phyloP scores from a whole-genome alignment of 2,888 invertebrate species.

The Synergus laeviventris region DNA sequence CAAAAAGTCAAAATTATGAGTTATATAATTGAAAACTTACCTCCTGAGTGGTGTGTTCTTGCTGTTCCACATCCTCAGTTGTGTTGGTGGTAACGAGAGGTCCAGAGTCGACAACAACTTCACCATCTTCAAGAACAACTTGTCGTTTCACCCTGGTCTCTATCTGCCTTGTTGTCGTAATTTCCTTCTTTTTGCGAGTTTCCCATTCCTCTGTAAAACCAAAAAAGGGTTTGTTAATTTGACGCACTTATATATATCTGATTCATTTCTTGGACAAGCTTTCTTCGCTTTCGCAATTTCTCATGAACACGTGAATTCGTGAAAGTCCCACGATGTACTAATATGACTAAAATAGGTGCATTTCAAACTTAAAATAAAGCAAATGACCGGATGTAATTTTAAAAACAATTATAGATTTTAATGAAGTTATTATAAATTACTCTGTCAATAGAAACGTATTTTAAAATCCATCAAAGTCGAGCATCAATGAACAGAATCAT shows the following conservation, averaged over 20 bases:
- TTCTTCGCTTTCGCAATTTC: not conserved
- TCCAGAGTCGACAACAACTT: conserved; percentile 92
- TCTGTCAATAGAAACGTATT: conserved; percentile 22
- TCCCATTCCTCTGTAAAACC: conserved; percentile 91
- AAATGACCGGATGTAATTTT: conserved; percentile 29
- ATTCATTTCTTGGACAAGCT: not conserved
- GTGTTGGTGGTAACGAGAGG: conserved; percentile 94
- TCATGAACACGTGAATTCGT: not conserved
- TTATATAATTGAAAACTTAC: conserved; percentile 65
- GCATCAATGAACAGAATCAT: conserved; percentile 25
- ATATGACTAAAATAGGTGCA: not conserved
- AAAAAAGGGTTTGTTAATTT: conserved; percentile 47
- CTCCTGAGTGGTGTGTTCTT: conserved; percentile 93
- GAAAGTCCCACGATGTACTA: not conserved
- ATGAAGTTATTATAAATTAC: conserved; percentile 6
- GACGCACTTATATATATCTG: conserved; percentile 5
- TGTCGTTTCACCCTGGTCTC: conserved; percentile 94
- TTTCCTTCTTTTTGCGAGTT: conserved; percentile 92
- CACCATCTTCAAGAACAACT: conserved; percentile 92
- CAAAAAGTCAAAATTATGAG: too few species aligned
- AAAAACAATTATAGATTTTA: not conserved
- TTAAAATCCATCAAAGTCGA: not conserved
- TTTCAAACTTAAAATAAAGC: not conserved
- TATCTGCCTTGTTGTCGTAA: conserved; percentile 93
- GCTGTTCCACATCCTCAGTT: conserved; percentile 92